Conservation (phyloP, 2,797 vertebrate genomes). For the Epinephelus awoara region DNA sequence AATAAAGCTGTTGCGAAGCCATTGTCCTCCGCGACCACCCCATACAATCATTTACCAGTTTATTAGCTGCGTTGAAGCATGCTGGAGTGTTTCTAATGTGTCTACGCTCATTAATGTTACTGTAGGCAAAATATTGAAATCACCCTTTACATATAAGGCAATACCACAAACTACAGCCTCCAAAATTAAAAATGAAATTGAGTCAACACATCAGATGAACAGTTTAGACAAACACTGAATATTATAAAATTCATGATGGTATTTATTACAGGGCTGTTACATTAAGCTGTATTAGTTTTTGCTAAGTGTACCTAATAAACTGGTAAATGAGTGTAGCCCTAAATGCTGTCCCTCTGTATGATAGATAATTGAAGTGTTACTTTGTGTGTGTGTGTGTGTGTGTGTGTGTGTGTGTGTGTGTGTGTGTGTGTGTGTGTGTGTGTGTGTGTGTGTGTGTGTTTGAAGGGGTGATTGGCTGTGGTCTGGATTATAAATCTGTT, state of each 20-base stretch:
- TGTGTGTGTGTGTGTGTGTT: not conserved
- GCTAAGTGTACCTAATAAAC: constrained; percentile 28
- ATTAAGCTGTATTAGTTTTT: not conserved
- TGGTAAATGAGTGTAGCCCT: constrained; percentile 23
- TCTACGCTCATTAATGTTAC: not conserved
- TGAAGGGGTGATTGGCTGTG: not conserved
- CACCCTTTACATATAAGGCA: not conserved
- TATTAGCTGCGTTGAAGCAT: not conserved
- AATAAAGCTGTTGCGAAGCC: constrained; percentile 20
- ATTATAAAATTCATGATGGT: not conserved
- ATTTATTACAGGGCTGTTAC: not conserved
- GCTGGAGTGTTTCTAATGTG: not conserved
- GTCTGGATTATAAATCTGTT: constrained; percentile 41
- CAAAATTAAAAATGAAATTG: not conserved
- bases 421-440: constrained; percentile 10
- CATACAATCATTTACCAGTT: constrained; percentile 22
- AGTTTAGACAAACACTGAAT: not conserved
- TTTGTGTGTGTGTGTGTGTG: constrained; percentile 1
- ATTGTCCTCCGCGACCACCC: not conserved
- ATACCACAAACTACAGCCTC: not conserved
- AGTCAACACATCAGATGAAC: not conserved
- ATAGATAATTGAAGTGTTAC: constrained; percentile 24
- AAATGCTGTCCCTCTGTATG: constrained; percentile 7
- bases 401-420: constrained; percentile 1
- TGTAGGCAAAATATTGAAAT: not conserved